phyloP scores from a whole-genome alignment of 2,113 vertebrate species.

The Petroica traversi region DNA sequence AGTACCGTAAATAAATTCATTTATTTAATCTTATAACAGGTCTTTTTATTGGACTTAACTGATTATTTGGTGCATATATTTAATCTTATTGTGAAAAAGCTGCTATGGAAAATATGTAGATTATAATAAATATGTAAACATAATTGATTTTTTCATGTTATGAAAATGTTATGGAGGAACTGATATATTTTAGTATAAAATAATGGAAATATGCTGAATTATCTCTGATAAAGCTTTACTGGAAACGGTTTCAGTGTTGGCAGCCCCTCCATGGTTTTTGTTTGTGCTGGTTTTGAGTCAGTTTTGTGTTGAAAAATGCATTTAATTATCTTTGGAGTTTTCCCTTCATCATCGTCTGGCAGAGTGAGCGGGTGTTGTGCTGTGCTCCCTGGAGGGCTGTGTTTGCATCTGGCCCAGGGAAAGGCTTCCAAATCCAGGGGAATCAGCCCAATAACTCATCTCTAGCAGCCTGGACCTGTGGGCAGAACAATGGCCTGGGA shows the following conservation, averaged over 20 bases:
- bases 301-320: not conserved
- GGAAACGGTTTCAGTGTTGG: slow-evolving; percentile 1
- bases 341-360: not conserved
- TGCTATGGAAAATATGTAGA: slow-evolving; percentile 39
- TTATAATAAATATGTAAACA: slow-evolving; percentile 32
- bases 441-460: not conserved
- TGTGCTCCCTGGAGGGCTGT: not conserved
- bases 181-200: slow-evolving; percentile 49
- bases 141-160: slow-evolving; percentile 26
- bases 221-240: slow-evolving; percentile 57
- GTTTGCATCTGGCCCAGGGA: not conserved
- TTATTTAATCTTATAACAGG: slow-evolving; percentile 75
- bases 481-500: not conserved
- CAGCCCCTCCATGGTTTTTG: slow-evolving; percentile 41
- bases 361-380: not conserved
- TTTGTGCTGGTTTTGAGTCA: slow-evolving; percentile 9
- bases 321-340: not conserved
- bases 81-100: slow-evolving; percentile 50
- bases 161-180: not conserved
- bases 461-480: not conserved
- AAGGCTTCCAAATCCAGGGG: not conserved
- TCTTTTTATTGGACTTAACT: slow-evolving; percentile 65
- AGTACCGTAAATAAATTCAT: slow-evolving; percentile 74
- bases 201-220: slow-evolving; percentile 38
- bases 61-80: slow-evolving; percentile 63